Base-by-base conservation (phyloP, 2,113 vertebrate species). In the Porphyrio hochstetteri region DNA sequence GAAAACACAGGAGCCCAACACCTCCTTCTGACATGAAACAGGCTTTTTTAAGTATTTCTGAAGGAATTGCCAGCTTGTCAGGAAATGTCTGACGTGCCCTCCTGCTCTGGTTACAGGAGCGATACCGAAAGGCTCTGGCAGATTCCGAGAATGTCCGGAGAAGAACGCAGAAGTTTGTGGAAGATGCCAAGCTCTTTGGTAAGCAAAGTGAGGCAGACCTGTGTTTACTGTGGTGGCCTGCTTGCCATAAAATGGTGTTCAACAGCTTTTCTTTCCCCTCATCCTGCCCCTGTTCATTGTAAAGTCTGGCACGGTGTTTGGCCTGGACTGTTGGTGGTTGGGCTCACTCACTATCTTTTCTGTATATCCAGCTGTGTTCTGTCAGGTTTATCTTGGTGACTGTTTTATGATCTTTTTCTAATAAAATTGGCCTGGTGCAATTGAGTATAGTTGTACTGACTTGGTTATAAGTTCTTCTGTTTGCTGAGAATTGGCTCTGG, bases 111-210 rank as follows among this genome's bases (percentile, higher is more conserved):
- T 36, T 96, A 28, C 92, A 99, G 99, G 97, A 98, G 78, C 97
- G 97, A 18, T 99, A 98, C 93, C 95, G 97, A 72, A 98, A 88
- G 91, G 98, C 98, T 44, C 20, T 98, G 57, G 97, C 98, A 15
- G 98, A 99, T 71, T 98, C 98, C 8, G 98, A 98, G 91, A 98
- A 97, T 15, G 98, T 99, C 90, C 97, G 98, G 40, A 98, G 97
- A 92, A 97, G 98, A 91, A 99, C 98, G 0, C 98, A 99, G 95
- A 99, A 99, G 95, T 99, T 98, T 98, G 98, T 99, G 48, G 98
- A 99, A 97, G 99, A 99, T 36, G 99, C 98, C 90, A 99, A 99
- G 90, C 89, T 98, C 88, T 99, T 99, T 97, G 99, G 99, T 98
- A 96, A 98, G 97, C 83, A 64, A 61, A 92, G 78, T 15, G 68